Conservation (phyloP, 2,113 vertebrate genomes). For the Mesembrinibis cayennensis region DNA sequence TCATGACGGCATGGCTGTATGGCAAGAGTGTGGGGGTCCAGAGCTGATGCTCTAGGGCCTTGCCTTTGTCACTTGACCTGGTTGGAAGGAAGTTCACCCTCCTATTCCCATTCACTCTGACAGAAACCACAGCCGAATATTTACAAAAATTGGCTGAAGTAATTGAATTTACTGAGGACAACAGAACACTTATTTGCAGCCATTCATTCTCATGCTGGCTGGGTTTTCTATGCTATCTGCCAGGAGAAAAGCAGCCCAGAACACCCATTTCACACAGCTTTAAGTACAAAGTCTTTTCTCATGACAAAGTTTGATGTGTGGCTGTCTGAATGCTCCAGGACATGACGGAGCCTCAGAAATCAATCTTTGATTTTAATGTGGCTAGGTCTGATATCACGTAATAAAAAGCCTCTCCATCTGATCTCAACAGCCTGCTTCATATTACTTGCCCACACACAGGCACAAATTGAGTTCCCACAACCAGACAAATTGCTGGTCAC, state of each 20-base stretch:
- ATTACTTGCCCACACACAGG: not conserved
- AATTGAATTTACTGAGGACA: not conserved
- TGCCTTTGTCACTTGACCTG: not conserved
- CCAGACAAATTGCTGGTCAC: not conserved
- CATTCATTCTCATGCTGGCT: not conserved
- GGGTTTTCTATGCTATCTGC: not conserved
- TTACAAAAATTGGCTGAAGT: not conserved
- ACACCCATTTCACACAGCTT: not conserved
- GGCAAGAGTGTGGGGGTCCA: not conserved
- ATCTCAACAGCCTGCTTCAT: not conserved
- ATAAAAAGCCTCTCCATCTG: not conserved
- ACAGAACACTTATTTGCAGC: not conserved
- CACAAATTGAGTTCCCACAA: not conserved
- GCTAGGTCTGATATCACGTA: not conserved
- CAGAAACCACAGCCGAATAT: not conserved
- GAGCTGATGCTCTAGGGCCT: not conserved
- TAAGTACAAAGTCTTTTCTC: not conserved
- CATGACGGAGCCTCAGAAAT: not conserved
- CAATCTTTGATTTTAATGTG: not conserved
- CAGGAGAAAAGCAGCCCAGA: not conserved
- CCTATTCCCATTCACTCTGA: not conserved
- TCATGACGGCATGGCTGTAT: fast-evolving
- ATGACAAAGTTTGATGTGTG: not conserved
- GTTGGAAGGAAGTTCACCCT: not conserved
- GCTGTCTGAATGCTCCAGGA: not conserved